These are phyloP conservation scores for Poecilia velifera DNA, from an alignment of 2,797 vertebrate genomes.

Conservation along the genomic window DNA sequence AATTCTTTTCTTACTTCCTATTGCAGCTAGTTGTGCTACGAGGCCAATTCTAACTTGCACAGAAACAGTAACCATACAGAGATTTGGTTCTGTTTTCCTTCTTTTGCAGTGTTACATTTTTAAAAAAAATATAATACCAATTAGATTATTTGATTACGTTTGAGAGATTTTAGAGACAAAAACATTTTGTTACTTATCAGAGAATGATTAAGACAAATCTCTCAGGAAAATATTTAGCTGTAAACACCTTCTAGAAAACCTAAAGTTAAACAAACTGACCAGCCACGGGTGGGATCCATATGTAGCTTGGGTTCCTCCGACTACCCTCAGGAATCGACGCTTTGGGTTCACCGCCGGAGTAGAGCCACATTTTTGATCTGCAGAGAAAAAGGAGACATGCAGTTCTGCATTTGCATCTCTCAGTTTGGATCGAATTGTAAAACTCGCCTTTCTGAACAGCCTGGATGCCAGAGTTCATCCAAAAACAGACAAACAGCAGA, in stretches of 20 bases:
- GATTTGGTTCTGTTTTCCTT: too few relatives aligned
- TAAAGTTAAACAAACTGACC: slow-evolving; percentile 41
- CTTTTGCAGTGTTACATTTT: too few relatives aligned
- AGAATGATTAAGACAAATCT: not conserved
- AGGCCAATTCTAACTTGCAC: not conserved
- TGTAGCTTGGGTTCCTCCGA: slow-evolving; percentile 70
- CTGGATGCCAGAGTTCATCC: slow-evolving; percentile 21
- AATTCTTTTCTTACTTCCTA: not conserved
- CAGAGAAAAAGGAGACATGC: not conserved
- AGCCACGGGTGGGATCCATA: slow-evolving; percentile 81
- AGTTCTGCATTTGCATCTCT: not conserved
- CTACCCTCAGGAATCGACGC: slow-evolving; percentile 65
- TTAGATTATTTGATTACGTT: not conserved
- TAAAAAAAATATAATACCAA: too few relatives aligned
- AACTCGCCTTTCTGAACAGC: slow-evolving; percentile 56
- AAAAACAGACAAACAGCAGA: slow-evolving; percentile 58
- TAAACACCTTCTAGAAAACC: not conserved
- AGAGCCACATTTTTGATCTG: slow-evolving; percentile 75
- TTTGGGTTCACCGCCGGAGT: slow-evolving; percentile 26
- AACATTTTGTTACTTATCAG: not conserved
- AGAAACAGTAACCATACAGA: not conserved
- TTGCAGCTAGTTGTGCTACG: not conserved
- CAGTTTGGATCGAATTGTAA: not conserved
- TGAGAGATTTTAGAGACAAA: not conserved
- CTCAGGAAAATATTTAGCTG: not conserved